Conservation (phyloP, 2,888 invertebrate genomes). For the Crioceris asparagi region DNA sequence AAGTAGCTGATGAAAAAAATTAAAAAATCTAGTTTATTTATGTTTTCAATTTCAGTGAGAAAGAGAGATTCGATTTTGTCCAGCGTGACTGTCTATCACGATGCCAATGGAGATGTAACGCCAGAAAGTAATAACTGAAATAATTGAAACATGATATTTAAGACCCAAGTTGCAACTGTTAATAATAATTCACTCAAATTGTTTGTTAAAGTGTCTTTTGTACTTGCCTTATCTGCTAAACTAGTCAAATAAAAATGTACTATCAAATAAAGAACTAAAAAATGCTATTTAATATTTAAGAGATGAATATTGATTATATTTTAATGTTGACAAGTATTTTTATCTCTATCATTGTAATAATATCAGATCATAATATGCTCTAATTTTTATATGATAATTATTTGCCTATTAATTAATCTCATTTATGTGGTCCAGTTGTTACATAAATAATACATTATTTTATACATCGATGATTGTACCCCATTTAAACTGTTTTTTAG, state of each 20-base stretch:
- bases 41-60: constrained; percentile 16
- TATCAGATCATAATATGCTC: too few species aligned
- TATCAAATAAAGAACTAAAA: background rate
- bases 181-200: constrained; percentile 2
- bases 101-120: constrained; percentile 23
- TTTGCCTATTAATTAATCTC: too few species aligned
- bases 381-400: too few species aligned
- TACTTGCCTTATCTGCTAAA: too few species aligned
- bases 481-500: too few species aligned
- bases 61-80: constrained; percentile 26
- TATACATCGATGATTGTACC: too few species aligned
- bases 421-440: too few species aligned
- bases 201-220: constrained; percentile 3
- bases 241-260: too few species aligned
- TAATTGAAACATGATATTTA: constrained; percentile 19
- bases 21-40: background rate
- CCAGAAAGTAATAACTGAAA: constrained; percentile 16
- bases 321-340: too few species aligned
- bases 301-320: too few species aligned
- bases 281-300: background rate
- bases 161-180: constrained; percentile 4
- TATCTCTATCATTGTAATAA: too few species aligned
- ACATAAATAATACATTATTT: too few species aligned
- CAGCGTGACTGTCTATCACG: constrained; percentile 22
- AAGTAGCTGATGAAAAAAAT: constrained; percentile 8